These are phyloP conservation scores for Polyergus mexicanus DNA, from an alignment of 1,140 invertebrate species.

Conservation along the genomic window DNA sequence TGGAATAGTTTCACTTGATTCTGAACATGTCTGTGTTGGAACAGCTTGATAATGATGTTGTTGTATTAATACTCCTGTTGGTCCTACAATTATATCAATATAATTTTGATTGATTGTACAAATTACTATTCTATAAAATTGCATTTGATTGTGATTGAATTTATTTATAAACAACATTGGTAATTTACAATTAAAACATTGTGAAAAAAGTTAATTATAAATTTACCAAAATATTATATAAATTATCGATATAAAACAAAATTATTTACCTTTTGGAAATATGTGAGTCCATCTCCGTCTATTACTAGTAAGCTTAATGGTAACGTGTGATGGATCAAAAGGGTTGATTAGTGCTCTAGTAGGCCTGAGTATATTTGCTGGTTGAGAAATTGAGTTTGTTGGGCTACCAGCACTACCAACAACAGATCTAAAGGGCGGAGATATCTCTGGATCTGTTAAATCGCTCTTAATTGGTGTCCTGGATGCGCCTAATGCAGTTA, in stretches of 20 bases:
- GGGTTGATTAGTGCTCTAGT: slow-evolving; percentile 96
- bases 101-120: background rate
- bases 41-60: slow-evolving; percentile 97
- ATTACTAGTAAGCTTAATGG: slow-evolving; percentile 98
- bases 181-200: background rate
- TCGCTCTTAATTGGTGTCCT: slow-evolving; percentile 82
- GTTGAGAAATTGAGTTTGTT: slow-evolving; percentile 80
- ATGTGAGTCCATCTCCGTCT: slow-evolving; percentile 99
- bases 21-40: slow-evolving; percentile 87
- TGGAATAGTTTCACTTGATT: slow-evolving; percentile 69
- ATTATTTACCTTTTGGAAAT: slow-evolving; percentile 95
- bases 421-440: slow-evolving; percentile 87
- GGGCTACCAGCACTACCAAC: slow-evolving; percentile 88
- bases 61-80: slow-evolving; percentile 95
- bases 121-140: slow-evolving; percentile 19
- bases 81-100: slow-evolving; percentile 87
- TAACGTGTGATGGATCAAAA: slow-evolving; percentile 98
- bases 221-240: background rate
- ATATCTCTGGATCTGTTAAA: slow-evolving; percentile 86
- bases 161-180: background rate
- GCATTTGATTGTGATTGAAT: background rate
- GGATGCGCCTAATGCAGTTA: slow-evolving; percentile 65
- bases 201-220: background rate
- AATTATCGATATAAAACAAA: background rate
- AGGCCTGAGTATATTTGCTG: slow-evolving; percentile 87